Percentiles rank a stretch among this genome's conserved stretches.
Conservation (phyloP, 2,113 vertebrate genomes). For the Aythya baeri region DNA sequence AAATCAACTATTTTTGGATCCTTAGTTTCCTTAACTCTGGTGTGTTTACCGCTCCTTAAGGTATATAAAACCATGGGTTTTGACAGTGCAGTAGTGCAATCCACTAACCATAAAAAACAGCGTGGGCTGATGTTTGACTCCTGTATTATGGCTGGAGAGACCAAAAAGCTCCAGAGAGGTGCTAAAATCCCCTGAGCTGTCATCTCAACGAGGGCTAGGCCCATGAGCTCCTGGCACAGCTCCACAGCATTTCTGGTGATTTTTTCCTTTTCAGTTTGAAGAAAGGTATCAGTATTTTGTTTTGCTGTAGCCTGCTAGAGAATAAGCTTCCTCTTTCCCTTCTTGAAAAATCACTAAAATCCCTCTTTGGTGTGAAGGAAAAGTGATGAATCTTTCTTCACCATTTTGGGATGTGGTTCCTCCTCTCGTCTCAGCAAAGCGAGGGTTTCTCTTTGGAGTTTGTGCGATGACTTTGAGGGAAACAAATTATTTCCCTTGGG, state of each 20-base stretch:
- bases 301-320: background rate
- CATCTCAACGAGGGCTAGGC: background rate
- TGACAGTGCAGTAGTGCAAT: background rate
- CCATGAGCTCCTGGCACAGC: background rate
- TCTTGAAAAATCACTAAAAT: background rate
- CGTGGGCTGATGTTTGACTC: background rate
- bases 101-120: background rate
- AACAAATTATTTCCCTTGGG: constrained; percentile 20
- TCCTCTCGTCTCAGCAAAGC: constrained; percentile 5
- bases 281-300: background rate
- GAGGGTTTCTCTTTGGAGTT: background rate
- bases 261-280: background rate
- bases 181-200: background rate
- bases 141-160: background rate
- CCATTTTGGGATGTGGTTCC: background rate
- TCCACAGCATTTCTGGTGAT: background rate
- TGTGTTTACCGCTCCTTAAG: background rate
- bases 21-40: rapidly evolving
- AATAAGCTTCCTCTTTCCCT: background rate
- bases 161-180: background rate
- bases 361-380: background rate
- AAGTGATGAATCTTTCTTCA: background rate
- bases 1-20: background rate
- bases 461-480: background rate
- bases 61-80: background rate